Evolutionary conservation across 1,140 invertebrate genomes (phyloP).

Genomic region (Aphis gossypii): DNA sequence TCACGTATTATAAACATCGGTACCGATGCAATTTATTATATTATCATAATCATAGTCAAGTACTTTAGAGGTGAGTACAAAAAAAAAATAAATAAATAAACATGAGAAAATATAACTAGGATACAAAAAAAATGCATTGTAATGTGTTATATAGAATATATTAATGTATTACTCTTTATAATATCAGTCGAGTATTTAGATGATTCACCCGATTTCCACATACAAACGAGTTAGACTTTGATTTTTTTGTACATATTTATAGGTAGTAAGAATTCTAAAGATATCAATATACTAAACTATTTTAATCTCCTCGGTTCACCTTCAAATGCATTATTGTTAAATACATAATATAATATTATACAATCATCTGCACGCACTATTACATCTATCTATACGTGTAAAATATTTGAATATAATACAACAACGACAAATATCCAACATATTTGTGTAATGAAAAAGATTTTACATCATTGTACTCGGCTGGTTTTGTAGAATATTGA

Average conservation of each 20-base stretch:
- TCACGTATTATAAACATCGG: not conserved
- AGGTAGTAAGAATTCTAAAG: not conserved
- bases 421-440: not conserved
- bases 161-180: not conserved
- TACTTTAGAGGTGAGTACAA: not conserved
- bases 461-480: not conserved
- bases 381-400: not conserved
- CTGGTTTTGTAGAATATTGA: not conserved
- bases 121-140: not conserved
- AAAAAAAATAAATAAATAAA: not conserved
- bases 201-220: not conserved
- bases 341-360: not conserved
- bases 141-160: not conserved
- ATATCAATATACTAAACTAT: not conserved
- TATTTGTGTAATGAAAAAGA: not conserved
- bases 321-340: not conserved
- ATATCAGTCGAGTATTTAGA: not conserved
- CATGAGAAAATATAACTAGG: not conserved
- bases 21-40: not conserved
- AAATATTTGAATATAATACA: not conserved
- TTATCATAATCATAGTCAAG: not conserved
- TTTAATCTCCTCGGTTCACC: not conserved
- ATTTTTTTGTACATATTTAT: not conserved
- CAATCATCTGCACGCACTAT: not conserved
- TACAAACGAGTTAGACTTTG: not conserved